Percentiles rank a stretch among this genome's conserved stretches.
These are phyloP conservation scores for Epizoanthus fatuus DNA, from an alignment of 92 coral and sea anemone genomes.

Conservation along the genomic window DNA sequence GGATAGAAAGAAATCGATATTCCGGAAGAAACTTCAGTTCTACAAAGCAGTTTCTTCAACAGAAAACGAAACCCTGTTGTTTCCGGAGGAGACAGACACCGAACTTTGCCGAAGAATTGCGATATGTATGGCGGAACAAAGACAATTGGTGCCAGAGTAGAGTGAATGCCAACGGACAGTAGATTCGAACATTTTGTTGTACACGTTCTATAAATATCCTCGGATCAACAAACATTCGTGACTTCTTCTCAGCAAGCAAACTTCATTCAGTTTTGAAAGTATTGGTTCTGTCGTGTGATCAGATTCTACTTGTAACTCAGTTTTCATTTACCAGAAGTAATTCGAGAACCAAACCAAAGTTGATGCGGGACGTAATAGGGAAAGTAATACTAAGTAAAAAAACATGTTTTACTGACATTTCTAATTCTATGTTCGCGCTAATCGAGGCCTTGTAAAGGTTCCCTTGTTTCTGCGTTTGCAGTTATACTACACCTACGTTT, in stretches of 20 bases:
- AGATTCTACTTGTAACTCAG: too few species aligned
- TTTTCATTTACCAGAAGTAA: too few species aligned
- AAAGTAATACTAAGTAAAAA: not conserved
- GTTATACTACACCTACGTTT: too few species aligned
- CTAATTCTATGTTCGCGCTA: too few species aligned
- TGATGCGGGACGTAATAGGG: not conserved
- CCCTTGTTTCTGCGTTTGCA: too few species aligned
- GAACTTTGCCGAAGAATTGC: conserved; percentile 90
- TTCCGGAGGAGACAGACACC: conserved; percentile 82
- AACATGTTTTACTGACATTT: not conserved
- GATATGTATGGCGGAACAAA: conserved; percentile 65
- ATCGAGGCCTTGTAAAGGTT: too few species aligned
- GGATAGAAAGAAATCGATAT: conserved; percentile 82
- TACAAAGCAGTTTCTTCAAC: conserved; percentile 88
- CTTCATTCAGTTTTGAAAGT: not conserved
- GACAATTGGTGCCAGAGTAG: conserved; percentile 36
- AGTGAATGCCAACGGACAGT: not conserved
- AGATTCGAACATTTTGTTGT: not conserved
- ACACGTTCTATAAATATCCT: not conserved
- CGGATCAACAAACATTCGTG: not conserved
- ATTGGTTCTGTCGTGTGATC: not conserved
- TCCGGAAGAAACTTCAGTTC: conserved; percentile 84
- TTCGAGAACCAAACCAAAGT: not conserved
- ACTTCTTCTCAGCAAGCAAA: not conserved
- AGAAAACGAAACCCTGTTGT: conserved; percentile 87